These are phyloP conservation scores for Tromatobia lineatoria DNA, from an alignment of 2,888 invertebrate genomes.

Conservation along the genomic window DNA sequence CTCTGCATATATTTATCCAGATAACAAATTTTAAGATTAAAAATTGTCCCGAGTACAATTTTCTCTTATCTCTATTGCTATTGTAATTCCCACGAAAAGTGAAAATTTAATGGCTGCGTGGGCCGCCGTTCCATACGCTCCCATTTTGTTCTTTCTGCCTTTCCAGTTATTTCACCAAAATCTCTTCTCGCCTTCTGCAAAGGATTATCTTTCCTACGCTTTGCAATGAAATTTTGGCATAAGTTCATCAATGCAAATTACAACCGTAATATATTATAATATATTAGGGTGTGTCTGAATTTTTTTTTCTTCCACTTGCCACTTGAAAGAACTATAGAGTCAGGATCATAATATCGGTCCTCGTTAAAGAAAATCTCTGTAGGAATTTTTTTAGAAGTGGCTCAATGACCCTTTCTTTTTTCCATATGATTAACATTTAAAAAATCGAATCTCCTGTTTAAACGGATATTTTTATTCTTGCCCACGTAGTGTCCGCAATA, in stretches of 20 bases:
- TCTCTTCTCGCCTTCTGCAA: constrained; percentile 7
- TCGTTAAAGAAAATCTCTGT: too few relatives aligned
- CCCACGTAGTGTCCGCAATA: too few relatives aligned
- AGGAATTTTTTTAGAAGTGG: too few relatives aligned
- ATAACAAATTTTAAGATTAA: constrained; percentile 13
- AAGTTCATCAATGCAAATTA: background rate
- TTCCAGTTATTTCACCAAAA: background rate
- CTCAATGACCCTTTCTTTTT: too few relatives aligned
- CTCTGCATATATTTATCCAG: background rate
- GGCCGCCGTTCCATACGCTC: background rate
- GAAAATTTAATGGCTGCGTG: background rate
- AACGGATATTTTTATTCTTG: too few relatives aligned
- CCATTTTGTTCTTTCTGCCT: background rate
- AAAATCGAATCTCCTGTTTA: too few relatives aligned
- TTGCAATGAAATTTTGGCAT: background rate
- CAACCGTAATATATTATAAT: background rate
- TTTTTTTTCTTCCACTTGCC: too few relatives aligned
- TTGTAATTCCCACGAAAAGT: background rate
- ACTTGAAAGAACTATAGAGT: too few relatives aligned
- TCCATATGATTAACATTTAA: too few relatives aligned
- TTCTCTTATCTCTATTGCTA: background rate
- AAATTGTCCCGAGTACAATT: background rate
- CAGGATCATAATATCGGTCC: too few relatives aligned
- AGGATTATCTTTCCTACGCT: background rate
- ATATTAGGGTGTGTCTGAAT: too few relatives aligned